phyloP scores from a whole-genome alignment of 2,113 vertebrate genomes.

The Proterorhinus semilunaris region DNA sequence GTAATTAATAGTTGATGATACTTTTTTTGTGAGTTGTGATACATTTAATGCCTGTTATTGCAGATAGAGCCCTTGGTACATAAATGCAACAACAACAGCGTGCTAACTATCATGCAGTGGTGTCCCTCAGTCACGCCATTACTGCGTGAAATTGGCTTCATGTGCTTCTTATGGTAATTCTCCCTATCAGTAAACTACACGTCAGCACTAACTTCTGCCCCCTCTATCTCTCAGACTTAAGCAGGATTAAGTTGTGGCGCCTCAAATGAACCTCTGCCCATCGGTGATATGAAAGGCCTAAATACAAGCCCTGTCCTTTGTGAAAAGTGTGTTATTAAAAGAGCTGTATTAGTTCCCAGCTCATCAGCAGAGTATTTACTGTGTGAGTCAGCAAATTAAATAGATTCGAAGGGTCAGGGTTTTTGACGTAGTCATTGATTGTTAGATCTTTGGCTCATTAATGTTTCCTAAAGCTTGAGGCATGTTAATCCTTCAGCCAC shows the following conservation, averaged over 20 bases:
- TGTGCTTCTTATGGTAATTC: conserved; percentile 64
- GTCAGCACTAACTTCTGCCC: conserved; percentile 62
- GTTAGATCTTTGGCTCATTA: conserved; percentile 29
- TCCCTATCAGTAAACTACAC: conserved; percentile 38
- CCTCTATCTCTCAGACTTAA: conserved; percentile 55
- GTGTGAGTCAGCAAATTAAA: conserved; percentile 38
- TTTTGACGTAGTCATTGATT: conserved; percentile 43
- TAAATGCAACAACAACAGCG: too few species aligned
- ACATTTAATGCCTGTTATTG: too few species aligned
- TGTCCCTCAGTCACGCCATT: conserved; percentile 56
- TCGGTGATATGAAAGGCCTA: conserved; percentile 39
- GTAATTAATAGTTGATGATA: too few species aligned
- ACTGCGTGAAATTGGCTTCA: conserved; percentile 32
- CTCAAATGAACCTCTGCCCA: conserved; percentile 57
- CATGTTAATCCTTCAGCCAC: conserved; percentile 10
- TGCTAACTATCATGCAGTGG: background rate
- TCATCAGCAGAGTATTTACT: conserved; percentile 28
- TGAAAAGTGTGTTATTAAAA: conserved; percentile 25
- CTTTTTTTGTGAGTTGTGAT: too few species aligned
- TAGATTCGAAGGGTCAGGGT: conserved; percentile 44
- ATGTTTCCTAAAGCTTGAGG: conserved; percentile 13
- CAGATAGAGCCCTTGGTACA: too few species aligned
- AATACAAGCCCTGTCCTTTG: conserved; percentile 43
- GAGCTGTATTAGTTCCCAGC: conserved; percentile 34
- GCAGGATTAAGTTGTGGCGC: conserved; percentile 58